Percentiles rank a stretch among this genome's conserved stretches.
phyloP scores from a whole-genome alignment of 2,113 vertebrate genomes.

The Irena cyanogastra region DNA sequence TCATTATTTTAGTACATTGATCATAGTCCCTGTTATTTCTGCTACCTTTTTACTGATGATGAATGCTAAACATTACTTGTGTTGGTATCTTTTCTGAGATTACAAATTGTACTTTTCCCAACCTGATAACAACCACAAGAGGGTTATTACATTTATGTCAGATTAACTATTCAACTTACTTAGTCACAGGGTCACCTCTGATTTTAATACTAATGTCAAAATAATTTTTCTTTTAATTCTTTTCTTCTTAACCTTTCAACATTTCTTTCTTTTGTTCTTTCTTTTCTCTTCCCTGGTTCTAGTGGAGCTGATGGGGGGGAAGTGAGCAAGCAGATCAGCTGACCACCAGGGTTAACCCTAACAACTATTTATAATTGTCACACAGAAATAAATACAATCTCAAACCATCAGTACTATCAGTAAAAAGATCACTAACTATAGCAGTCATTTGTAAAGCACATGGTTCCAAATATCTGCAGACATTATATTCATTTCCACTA shows the following conservation, averaged over 20 bases:
- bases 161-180: not conserved
- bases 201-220: not conserved
- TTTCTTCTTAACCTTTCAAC: not conserved
- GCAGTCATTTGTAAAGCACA: not conserved
- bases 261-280: not conserved
- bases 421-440: not conserved
- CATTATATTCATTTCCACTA: not conserved
- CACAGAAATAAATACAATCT: not conserved
- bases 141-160: not conserved
- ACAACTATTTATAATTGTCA: not conserved
- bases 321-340: not conserved
- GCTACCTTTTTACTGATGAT: not conserved
- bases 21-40: not conserved
- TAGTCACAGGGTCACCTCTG: not conserved
- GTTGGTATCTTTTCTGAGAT: not conserved
- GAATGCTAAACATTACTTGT: not conserved
- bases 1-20: not conserved
- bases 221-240: not conserved
- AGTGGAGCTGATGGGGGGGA: accelerated
- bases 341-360: not conserved
- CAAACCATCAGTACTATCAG: not conserved
- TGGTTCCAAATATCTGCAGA: not conserved
- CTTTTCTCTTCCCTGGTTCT: not conserved
- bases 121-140: not conserved
- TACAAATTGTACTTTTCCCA: not conserved